Conservation (phyloP, 2,888 invertebrate genomes). For the Cheilosia pagana region DNA sequence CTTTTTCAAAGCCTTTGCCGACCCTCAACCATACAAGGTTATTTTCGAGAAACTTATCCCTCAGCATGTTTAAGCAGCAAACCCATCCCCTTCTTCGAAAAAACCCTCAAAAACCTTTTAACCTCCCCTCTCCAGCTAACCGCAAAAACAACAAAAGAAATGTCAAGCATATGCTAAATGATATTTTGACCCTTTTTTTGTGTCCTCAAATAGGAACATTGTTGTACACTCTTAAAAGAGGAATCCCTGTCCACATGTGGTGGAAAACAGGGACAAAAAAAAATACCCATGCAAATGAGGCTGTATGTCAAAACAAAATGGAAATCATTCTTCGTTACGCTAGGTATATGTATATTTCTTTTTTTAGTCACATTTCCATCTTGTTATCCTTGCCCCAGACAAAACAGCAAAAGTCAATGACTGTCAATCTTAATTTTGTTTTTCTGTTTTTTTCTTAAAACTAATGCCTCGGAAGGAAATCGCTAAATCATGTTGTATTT, state of each 20-base stretch:
- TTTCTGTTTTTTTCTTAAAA: neutral
- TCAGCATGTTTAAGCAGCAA: too few relatives aligned
- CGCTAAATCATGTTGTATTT: slow-evolving; percentile 43
- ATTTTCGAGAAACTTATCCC: too few relatives aligned
- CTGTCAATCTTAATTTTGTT: slow-evolving; percentile 17
- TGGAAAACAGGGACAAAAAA: slow-evolving; percentile 10
- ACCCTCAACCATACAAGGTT: too few relatives aligned
- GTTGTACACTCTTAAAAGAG: slow-evolving; percentile 15
- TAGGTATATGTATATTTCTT: neutral
- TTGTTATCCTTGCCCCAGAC: neutral
- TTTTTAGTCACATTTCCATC: slow-evolving; percentile 1
- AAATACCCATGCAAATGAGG: slow-evolving; percentile 31
- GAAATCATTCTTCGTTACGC: neutral
- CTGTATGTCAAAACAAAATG: slow-evolving; percentile 10
- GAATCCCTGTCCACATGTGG: slow-evolving; percentile 6
- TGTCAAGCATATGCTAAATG: slow-evolving; percentile 65
- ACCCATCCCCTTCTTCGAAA: neutral
- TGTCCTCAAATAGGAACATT: slow-evolving; percentile 6
- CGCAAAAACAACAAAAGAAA: slow-evolving; percentile 24
- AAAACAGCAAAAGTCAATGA: slow-evolving; percentile 23
- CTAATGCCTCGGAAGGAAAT: slow-evolving; percentile 45
- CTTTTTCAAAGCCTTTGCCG: too few relatives aligned
- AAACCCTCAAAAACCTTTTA: neutral
- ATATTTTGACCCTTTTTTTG: slow-evolving; percentile 58
- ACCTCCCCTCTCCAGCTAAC: slow-evolving; percentile 1